Conservation (phyloP, 1,140 invertebrate genomes). For the Neuroterus valhalla region DNA sequence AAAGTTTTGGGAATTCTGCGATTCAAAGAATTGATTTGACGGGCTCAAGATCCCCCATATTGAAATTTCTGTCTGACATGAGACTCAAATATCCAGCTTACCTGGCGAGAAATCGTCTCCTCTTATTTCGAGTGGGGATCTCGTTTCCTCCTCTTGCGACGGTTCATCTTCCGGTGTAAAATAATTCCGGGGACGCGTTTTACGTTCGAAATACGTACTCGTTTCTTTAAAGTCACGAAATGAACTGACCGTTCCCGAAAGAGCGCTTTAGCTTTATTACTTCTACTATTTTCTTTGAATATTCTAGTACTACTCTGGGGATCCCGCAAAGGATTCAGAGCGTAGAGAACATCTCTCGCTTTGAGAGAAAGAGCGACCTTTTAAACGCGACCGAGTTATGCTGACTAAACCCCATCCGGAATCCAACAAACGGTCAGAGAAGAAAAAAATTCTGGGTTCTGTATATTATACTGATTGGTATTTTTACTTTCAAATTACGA, state of each 20-base stretch:
- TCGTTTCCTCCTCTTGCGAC: neutral
- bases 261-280: slow-evolving; percentile 18
- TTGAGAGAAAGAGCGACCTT: slow-evolving; percentile 9
- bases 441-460: neutral
- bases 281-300: slow-evolving; percentile 24
- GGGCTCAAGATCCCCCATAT: too few relatives aligned
- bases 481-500: too few relatives aligned
- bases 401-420: neutral
- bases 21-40: too few relatives aligned
- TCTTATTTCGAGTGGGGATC: neutral
- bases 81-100: neutral
- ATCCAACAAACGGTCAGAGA: neutral
- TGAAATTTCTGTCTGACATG: too few relatives aligned
- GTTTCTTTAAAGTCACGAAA: neutral
- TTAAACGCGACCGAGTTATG: neutral
- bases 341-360: slow-evolving; percentile 6
- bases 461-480: too few relatives aligned
- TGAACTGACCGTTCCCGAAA: slow-evolving; percentile 15
- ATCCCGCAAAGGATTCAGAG: slow-evolving; percentile 8
- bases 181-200: neutral
- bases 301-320: slow-evolving; percentile 3
- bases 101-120: neutral
- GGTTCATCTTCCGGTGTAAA: neutral
- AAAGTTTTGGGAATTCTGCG: too few relatives aligned
- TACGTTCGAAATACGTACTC: neutral